Evolutionary conservation across 2,113 vertebrate species (phyloP).

Genomic region (Ameiurus melas): DNA sequence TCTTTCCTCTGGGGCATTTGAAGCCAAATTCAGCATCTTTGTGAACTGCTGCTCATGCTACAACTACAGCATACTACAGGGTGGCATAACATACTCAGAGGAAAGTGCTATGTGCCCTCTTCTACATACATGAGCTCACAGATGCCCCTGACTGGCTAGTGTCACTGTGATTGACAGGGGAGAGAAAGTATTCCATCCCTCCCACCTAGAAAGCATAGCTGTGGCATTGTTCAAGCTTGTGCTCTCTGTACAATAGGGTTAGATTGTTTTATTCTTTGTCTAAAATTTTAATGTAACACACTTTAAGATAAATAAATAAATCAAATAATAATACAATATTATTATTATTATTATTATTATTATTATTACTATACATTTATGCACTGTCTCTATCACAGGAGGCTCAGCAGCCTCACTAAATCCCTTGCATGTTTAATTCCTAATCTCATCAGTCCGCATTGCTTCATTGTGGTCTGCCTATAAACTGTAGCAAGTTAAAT

Average conservation of each 20-base stretch:
- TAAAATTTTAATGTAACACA: not conserved
- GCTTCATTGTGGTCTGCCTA: conserved; percentile 11
- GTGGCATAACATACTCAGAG: not conserved
- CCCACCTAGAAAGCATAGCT: not conserved
- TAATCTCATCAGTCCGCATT: conserved; percentile 45
- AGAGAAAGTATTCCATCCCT: not conserved
- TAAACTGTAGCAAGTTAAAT: conserved; percentile 29
- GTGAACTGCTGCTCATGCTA: not conserved
- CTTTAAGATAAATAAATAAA: not conserved
- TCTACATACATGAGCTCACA: not conserved
- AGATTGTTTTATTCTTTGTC: not conserved
- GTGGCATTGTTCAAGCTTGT: not conserved
- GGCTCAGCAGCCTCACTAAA: not conserved
- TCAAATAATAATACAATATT: not conserved
- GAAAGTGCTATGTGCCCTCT: not conserved
- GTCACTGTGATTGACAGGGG: not conserved
- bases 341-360: not conserved
- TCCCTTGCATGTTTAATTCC: conserved; percentile 37
- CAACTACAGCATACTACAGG: not conserved
- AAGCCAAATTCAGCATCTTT: not conserved
- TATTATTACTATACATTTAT: not conserved
- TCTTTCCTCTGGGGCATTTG: not conserved
- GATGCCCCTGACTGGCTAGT: not conserved
- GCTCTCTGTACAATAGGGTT: not conserved
- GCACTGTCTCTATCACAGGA: not conserved